phyloP scores from a whole-genome alignment of 37 sponge, comb jelly and placozoan species.

The Corticium candelabrum region DNA sequence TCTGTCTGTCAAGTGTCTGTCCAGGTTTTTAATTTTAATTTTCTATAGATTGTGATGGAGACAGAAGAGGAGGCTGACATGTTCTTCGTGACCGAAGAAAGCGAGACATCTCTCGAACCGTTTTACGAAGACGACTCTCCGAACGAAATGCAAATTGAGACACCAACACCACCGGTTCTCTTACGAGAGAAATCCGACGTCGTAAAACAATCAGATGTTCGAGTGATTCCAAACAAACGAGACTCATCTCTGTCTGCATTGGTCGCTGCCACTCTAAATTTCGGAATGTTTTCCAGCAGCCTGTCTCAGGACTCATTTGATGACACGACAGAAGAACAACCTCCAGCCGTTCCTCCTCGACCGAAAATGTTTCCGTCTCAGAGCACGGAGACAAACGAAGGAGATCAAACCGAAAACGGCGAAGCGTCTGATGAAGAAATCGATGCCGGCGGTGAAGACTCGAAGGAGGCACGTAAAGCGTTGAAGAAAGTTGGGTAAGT shows the following conservation, averaged over 20 bases:
- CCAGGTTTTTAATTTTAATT: too few relatives aligned
- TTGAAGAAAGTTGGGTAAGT: neutral
- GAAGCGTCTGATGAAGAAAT: neutral
- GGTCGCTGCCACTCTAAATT: neutral
- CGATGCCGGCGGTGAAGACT: neutral
- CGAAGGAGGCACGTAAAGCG: neutral
- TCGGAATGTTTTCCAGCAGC: too few relatives aligned
- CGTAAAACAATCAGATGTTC: too few relatives aligned
- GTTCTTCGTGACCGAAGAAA: neutral
- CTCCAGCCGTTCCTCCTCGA: too few relatives aligned
- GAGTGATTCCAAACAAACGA: too few relatives aligned
- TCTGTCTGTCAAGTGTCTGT: too few relatives aligned
- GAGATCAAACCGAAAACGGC: neutral
- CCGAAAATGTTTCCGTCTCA: too few relatives aligned
- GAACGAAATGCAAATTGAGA: neutral
- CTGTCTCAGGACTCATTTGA: neutral
- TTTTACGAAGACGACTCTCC: neutral
- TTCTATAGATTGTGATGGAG: neutral
- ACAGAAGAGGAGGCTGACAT: neutral
- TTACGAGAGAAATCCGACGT: too few relatives aligned
- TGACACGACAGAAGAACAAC: neutral
- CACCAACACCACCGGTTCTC: neutral
- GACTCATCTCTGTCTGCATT: neutral
- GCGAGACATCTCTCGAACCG: neutral
- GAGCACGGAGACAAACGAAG: neutral